Conservation (phyloP, 2,113 vertebrate genomes). For the Nyctibius bracteatus region DNA sequence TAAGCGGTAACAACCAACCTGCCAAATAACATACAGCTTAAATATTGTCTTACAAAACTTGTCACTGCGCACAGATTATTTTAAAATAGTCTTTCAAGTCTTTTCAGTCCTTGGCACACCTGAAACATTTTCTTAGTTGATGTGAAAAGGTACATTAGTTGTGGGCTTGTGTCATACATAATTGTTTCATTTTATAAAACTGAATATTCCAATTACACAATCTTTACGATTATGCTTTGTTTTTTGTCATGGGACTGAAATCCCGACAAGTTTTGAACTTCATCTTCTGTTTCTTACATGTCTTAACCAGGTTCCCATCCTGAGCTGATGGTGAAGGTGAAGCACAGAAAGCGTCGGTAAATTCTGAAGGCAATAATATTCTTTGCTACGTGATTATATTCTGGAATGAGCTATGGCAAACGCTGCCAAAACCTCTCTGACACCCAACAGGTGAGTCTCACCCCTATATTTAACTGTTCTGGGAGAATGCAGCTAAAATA, state of each 20-base stretch:
- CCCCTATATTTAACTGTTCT: background rate
- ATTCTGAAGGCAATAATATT: background rate
- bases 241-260: background rate
- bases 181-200: background rate
- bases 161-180: background rate
- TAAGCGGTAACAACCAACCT: background rate
- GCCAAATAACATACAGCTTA: background rate
- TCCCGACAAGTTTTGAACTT: background rate
- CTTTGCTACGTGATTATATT: rapidly evolving
- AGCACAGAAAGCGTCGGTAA: background rate
- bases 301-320: background rate
- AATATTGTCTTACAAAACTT: background rate
- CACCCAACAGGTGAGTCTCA: background rate
- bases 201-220: background rate
- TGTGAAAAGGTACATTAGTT: background rate
- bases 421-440: background rate
- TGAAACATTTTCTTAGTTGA: background rate
- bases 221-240: background rate
- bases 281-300: background rate
- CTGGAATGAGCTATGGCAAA: background rate
- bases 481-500: background rate
- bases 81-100: background rate
- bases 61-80: background rate
- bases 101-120: background rate
- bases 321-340: background rate